phyloP scores from a whole-genome alignment of 2,888 invertebrate genomes.

The Abrostola tripartita region DNA sequence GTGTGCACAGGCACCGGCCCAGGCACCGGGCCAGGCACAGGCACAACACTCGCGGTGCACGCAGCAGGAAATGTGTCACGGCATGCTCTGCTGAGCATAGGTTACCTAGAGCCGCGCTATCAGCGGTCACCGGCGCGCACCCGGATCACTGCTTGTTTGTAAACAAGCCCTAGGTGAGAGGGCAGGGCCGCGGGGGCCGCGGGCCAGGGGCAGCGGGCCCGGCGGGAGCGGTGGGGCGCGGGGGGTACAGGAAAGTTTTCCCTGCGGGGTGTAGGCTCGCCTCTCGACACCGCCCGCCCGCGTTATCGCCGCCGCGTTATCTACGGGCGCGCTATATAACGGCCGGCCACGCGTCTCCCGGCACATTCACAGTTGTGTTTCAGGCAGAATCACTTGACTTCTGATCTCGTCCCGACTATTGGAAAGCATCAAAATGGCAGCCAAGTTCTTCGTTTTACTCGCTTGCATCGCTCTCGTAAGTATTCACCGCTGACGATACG shows the following conservation, averaged over 20 bases:
- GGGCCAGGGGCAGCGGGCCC: constrained; percentile 3
- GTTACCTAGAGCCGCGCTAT: constrained; percentile 43
- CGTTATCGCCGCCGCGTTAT: constrained; percentile 47
- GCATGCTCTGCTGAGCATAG: constrained; percentile 25
- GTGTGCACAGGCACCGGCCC: not conserved
- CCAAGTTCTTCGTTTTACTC: constrained; percentile 71
- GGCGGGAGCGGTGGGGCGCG: constrained; percentile 2
- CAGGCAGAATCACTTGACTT: constrained; percentile 53
- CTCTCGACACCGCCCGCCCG: constrained; percentile 28
- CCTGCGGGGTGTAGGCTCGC: constrained; percentile 27
- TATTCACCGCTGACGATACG: constrained; percentile 27
- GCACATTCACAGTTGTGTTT: constrained; percentile 64
- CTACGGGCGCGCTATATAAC: constrained; percentile 51
- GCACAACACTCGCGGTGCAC: not conserved
- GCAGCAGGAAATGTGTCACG: not conserved
- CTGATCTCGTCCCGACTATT: constrained; percentile 21
- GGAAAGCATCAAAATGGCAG: constrained; percentile 65
- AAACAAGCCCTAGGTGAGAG: constrained; percentile 42
- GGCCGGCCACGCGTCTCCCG: constrained; percentile 39
- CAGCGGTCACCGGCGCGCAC: constrained; percentile 36
- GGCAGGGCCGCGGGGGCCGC: constrained; percentile 23
- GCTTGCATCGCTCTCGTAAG: constrained; percentile 81
- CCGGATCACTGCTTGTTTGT: constrained; percentile 50
- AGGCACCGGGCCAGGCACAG: not conserved
- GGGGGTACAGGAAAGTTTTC: constrained; percentile 43